These are phyloP conservation scores for Drosophila micromelanica DNA, from an alignment of 1,140 invertebrate genomes.

Conservation along the genomic window DNA sequence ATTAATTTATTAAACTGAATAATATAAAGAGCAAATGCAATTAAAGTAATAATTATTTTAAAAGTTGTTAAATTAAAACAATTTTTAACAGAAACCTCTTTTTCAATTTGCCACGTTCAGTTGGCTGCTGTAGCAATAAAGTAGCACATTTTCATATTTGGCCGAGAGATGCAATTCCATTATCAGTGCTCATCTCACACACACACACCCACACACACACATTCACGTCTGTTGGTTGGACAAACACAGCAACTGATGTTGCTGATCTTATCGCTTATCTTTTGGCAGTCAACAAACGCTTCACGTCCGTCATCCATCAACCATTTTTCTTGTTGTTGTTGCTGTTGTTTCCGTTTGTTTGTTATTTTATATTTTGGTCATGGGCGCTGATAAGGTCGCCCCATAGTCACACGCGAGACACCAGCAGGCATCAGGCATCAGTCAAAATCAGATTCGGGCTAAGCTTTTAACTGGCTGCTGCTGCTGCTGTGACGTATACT, in stretches of 20 bases:
- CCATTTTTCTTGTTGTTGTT: slow-evolving; percentile 1
- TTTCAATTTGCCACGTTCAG: no score
- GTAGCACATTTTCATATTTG: slow-evolving; percentile 62
- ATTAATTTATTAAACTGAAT: no score
- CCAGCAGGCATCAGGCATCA: slow-evolving; percentile 21
- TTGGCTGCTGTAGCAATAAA: slow-evolving; percentile 11
- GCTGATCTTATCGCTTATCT: slow-evolving; percentile 52
- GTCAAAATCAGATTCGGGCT: slow-evolving; percentile 3
- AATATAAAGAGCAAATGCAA: no score
- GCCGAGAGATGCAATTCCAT: slow-evolving; percentile 53
- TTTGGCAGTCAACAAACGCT: slow-evolving; percentile 35
- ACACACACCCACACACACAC: not conserved
- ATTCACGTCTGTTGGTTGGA: slow-evolving; percentile 15
- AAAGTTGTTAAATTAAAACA: no score
- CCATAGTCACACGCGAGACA: slow-evolving; percentile 63
- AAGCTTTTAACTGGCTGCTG: slow-evolving; percentile 4
- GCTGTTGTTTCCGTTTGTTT: slow-evolving; percentile 1
- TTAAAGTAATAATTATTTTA: no score
- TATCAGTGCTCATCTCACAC: slow-evolving; percentile 38
- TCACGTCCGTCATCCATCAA: slow-evolving; percentile 30
- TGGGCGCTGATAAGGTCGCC: slow-evolving; percentile 62
- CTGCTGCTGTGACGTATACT: slow-evolving; percentile 30
- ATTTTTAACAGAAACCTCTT: not conserved
- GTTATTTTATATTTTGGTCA: slow-evolving; percentile 38
- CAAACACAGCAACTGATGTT: slow-evolving; percentile 39